A percentile compares a stretch with the other conserved stretches of the same genome.
Evolutionary conservation across 2,797 vertebrate genomes (phyloP).

Genomic region (Chelonia mydas): DNA sequence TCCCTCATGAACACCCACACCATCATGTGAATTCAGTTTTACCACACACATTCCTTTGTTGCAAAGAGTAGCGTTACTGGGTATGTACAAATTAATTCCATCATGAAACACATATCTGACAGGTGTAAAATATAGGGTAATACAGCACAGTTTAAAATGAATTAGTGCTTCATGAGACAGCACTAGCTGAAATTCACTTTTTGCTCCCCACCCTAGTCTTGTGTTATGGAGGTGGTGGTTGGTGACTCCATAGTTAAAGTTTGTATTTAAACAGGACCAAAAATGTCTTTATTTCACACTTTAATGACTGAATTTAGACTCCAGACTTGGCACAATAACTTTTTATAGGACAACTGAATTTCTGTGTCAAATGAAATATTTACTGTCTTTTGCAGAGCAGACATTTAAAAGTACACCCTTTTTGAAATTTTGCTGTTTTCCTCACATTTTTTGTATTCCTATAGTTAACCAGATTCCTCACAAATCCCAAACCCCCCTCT

Average conservation of each 20-base stretch:
- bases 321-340: background rate
- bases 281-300: rapidly evolving
- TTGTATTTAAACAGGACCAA: rapidly evolving
- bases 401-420: background rate
- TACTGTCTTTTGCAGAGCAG: rapidly evolving
- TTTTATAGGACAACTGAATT: rapidly evolving
- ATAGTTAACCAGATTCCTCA: rapidly evolving
- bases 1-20: background rate
- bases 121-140: background rate
- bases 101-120: rapidly evolving
- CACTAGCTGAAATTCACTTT: background rate
- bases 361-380: rapidly evolving
- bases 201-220: background rate
- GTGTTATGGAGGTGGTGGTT: background rate
- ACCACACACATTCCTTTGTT: conserved; percentile 13
- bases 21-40: background rate
- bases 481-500: background rate
- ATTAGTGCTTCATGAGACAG: background rate
- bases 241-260: rapidly evolving
- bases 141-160: rapidly evolving
- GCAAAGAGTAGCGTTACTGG: background rate
- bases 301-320: rapidly evolving
- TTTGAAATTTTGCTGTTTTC: background rate
- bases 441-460: rapidly evolving
- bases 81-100: rapidly evolving